Percentiles rank a stretch among this genome's conserved stretches.
Evolutionary conservation across 2,113 vertebrate species (phyloP).

Genomic region (Ranitomeya variabilis): DNA sequence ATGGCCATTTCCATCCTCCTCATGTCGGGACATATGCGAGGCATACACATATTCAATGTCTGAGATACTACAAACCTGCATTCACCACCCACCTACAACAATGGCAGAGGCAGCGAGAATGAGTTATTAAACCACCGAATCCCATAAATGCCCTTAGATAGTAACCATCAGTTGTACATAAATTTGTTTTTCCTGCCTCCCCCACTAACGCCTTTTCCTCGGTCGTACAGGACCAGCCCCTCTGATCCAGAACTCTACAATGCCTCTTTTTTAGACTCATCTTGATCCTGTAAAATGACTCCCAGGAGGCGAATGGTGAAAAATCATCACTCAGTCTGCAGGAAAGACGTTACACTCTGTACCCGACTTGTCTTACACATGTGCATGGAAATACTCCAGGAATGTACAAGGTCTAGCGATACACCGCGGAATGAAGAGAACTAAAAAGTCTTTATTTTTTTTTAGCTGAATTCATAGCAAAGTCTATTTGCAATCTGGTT

Average conservation of each 20-base stretch:
- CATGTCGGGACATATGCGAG: background rate
- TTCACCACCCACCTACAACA: background rate
- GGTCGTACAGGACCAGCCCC: background rate
- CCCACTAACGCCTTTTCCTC: background rate
- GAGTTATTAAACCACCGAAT: background rate
- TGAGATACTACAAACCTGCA: background rate
- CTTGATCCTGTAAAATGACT: constrained; percentile 23
- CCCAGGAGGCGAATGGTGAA: background rate
- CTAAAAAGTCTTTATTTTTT: background rate
- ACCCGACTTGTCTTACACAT: constrained; percentile 11
- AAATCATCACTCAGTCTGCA: background rate
- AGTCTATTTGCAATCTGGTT: background rate
- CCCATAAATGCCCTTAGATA: background rate
- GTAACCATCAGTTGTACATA: background rate
- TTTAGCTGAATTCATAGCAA: background rate
- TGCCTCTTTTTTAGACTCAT: background rate
- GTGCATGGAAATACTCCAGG: background rate
- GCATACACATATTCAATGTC: background rate
- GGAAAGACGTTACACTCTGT: background rate
- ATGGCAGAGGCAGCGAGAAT: background rate
- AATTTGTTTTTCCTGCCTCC: background rate
- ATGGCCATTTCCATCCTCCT: background rate
- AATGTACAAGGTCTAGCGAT: background rate
- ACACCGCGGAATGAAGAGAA: background rate
- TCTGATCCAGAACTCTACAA: background rate